phyloP scores from a whole-genome alignment of 1,140 invertebrate genomes.

The Bombus soroeensis region DNA sequence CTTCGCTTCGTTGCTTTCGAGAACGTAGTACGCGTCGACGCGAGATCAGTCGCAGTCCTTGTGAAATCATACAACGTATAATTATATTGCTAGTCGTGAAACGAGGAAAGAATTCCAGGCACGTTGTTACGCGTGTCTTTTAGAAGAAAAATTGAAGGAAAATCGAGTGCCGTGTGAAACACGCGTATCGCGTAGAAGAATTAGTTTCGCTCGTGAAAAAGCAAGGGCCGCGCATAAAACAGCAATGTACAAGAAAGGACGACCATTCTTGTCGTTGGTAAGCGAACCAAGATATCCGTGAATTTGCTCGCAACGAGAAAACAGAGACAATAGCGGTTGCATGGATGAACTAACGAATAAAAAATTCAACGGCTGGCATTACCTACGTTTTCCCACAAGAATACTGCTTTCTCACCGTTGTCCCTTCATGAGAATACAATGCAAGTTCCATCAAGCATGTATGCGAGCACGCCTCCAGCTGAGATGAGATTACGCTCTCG shows the following conservation, averaged over 20 bases:
- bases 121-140: too few relatives aligned
- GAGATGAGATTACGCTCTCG: conserved; percentile 15
- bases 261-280: neutral
- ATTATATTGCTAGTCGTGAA: neutral
- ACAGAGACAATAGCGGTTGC: conserved; percentile 1
- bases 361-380: neutral
- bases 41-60: neutral
- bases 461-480: conserved; percentile 12
- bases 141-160: neutral
- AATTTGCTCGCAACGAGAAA: neutral
- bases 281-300: neutral
- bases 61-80: neutral
- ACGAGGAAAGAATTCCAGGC: neutral
- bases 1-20: neutral
- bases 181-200: neutral
- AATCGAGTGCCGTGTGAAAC: neutral
- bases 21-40: neutral
- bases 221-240: neutral
- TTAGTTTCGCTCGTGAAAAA: neutral
- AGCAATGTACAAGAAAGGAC: neutral
- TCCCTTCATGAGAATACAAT: conserved; percentile 10
- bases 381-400: conserved; percentile 26
- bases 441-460: conserved; percentile 2
- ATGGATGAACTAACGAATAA: neutral
- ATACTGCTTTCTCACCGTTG: conserved; percentile 33